phyloP scores from a whole-genome alignment of 2,113 vertebrate genomes.

The Corvus cornix region DNA sequence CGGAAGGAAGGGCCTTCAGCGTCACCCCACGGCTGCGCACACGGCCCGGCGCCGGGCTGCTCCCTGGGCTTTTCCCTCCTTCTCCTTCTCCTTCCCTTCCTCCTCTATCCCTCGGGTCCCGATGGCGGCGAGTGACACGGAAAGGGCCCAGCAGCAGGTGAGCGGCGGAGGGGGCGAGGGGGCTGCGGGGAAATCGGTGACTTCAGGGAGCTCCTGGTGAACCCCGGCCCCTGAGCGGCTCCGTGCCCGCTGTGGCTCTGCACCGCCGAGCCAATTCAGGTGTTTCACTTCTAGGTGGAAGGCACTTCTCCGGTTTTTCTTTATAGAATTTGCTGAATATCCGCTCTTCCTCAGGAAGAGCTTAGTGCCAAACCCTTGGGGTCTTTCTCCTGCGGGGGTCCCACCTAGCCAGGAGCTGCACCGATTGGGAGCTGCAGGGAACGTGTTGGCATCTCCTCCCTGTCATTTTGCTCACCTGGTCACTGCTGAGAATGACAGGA shows the following conservation, averaged over 20 bases:
- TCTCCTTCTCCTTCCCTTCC: accelerated
- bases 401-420: accelerated
- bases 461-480: neutral
- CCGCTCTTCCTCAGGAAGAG: no score
- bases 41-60: neutral
- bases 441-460: accelerated
- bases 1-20: neutral
- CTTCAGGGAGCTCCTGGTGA: neutral
- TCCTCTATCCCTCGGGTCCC: accelerated
- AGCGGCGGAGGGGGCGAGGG: neutral
- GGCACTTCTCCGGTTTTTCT: neutral
- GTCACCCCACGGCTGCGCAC: neutral
- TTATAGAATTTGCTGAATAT: neutral
- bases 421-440: neutral
- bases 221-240: neutral
- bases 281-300: accelerated
- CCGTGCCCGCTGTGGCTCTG: neutral
- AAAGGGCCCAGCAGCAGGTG: neutral
- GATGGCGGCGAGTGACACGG: neutral
- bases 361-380: no score
- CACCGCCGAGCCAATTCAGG: accelerated
- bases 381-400: neutral
- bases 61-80: accelerated
- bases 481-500: neutral
- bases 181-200: neutral